These are phyloP conservation scores for Andrena fulva DNA, from an alignment of 2,888 invertebrate species.

Conservation along the genomic window DNA sequence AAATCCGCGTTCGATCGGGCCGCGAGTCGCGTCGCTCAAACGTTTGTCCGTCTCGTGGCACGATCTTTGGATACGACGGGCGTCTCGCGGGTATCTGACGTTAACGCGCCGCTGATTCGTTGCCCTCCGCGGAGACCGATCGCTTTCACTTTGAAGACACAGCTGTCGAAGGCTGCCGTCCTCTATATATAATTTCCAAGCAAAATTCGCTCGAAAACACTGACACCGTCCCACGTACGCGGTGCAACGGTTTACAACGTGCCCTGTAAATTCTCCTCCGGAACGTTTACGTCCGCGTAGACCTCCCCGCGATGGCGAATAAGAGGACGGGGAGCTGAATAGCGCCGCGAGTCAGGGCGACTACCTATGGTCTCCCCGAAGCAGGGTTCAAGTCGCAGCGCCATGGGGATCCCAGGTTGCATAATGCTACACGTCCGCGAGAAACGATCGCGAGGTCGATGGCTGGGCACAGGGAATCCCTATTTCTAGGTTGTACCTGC, in stretches of 20 bases:
- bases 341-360: not conserved
- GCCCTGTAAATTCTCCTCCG: not conserved
- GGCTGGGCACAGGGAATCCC: not conserved
- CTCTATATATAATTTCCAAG: no score
- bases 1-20: slow-evolving; percentile 72
- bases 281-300: not conserved
- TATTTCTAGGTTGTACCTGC: slow-evolving; percentile 32
- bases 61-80: slow-evolving; percentile 30
- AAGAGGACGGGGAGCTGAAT: not conserved
- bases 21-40: slow-evolving; percentile 65
- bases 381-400: not conserved
- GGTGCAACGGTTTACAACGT: not conserved
- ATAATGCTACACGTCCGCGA: slow-evolving; percentile 11
- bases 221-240: not conserved
- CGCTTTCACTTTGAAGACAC: slow-evolving; percentile 5
- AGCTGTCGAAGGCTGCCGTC: no score
- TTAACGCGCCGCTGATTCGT: slow-evolving; percentile 38
- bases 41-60: slow-evolving; percentile 52
- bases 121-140: not conserved
- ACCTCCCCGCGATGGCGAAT: not conserved
- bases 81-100: slow-evolving; percentile 48
- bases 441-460: slow-evolving; percentile 26
- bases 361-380: not conserved
- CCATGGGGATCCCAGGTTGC: not conserved
- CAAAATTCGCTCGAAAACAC: no score